Percentiles rank a stretch among this genome's conserved stretches.
phyloP scores from a whole-genome alignment of 2,888 invertebrate species.

The Hypomecis atomaria region DNA sequence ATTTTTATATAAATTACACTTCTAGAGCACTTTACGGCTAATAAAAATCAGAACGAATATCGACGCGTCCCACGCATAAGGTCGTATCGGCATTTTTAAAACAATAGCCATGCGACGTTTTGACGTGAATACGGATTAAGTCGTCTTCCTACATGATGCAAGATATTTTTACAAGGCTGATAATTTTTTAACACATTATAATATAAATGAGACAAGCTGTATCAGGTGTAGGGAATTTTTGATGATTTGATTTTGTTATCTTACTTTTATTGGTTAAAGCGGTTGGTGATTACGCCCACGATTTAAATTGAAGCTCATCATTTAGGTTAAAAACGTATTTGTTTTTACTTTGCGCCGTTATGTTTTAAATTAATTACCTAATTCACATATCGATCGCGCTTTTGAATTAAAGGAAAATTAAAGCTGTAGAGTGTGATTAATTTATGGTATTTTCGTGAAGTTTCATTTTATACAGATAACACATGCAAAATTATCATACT shows the following conservation, averaged over 20 bases:
- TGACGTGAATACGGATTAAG: conserved; percentile 44
- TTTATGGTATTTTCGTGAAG: too few species aligned
- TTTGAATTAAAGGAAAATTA: too few species aligned
- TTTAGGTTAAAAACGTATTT: not conserved
- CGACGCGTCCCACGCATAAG: conserved; percentile 52
- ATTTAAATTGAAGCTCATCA: not conserved
- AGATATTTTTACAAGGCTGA: conserved; percentile 24
- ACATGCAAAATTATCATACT: too few species aligned
- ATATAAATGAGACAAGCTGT: conserved; percentile 20
- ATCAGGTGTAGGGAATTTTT: conserved; percentile 12
- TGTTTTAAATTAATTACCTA: not conserved
- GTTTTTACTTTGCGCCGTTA: not conserved
- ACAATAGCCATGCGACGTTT: conserved; percentile 52
- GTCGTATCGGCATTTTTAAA: conserved; percentile 39
- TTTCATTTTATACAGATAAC: too few species aligned
- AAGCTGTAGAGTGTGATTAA: too few species aligned
- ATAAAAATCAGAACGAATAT: conserved; percentile 54
- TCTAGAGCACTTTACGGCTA: conserved; percentile 47
- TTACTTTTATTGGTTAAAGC: conserved; percentile 10
- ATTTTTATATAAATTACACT: conserved; percentile 47
- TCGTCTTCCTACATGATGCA: conserved; percentile 22
- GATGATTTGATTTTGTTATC: conserved; percentile 17
- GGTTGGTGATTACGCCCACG: not conserved
- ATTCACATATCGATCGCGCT: not conserved
- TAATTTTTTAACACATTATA: conserved; percentile 25